Evolutionary conservation across 2,113 vertebrate species (phyloP), one percentile per base, ranked within the genome.

Genomic region (Castor canadensis): DNA sequence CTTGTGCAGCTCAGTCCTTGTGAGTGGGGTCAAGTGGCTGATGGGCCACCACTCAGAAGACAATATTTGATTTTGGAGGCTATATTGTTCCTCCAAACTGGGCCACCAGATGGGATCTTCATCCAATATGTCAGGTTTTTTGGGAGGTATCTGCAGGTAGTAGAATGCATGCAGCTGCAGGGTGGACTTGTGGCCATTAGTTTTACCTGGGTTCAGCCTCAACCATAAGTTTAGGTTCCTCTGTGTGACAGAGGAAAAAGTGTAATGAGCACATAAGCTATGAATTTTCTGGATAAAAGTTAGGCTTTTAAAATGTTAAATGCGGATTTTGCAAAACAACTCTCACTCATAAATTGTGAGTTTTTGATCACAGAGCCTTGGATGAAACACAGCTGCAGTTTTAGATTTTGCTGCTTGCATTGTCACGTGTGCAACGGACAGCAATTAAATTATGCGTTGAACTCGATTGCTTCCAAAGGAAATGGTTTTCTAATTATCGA

Each of bases 401-500:
- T 32, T 24, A 38, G 49, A 28, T 38, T 67, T 35, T 40, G 52
- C 86, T 71, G 88, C 69, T 52, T 35, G 2, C 49, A 22, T 35
- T 81, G 54, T 67, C 83, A 45, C 45, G 84, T 67, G 6, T 12
- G 89, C 17, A 79, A 90, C 54, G 97, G 93, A 81, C 93, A 71
- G 96, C 87, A 73, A 90, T 95, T 62, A 84, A 87, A 86, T 90
- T 62, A 86, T 22, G n/a, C 16, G 85, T 81, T 71, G 92, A 17
- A 67, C 79, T 58, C 91, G 43, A 64, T 28, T 17, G n/a, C 96
- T 95, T 95, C 96, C 94, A 90, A 93, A 96, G 95, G 94, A 96
- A 97, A 95, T 82, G 52, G 77, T 94, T 96, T 96, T 92, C 96
- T 95, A 89, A 96, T 97, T 96, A 96, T 91, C 84, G 95, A 96